These are phyloP conservation scores for Hydrocynus forskahlii DNA, from an alignment of 2,797 vertebrate genomes.

Conservation along the genomic window DNA sequence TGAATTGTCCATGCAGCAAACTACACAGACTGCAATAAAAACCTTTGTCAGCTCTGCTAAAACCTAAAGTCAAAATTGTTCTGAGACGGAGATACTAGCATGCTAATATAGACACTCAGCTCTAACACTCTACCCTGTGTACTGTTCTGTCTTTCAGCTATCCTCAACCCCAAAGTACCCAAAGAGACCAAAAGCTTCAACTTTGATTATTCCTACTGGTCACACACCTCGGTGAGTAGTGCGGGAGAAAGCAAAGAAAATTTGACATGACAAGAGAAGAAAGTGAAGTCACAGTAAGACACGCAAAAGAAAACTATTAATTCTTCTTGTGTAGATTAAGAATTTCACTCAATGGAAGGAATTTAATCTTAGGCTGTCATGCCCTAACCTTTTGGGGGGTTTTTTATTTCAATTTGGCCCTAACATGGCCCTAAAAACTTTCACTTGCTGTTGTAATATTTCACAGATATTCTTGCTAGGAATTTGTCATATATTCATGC, in stretches of 20 bases:
- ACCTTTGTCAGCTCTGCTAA: not conserved
- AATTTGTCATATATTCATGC: not conserved
- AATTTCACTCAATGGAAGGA: no score
- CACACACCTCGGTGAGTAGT: conserved; percentile 90
- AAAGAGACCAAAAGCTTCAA: conserved; percentile 99
- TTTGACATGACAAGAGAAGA: no score
- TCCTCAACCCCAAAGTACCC: conserved; percentile 93
- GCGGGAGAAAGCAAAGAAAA: no score
- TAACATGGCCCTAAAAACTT: no score
- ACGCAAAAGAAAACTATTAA: no score
- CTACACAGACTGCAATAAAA: not conserved
- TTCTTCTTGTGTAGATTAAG: no score
- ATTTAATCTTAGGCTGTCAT: no score
- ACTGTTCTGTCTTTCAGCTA: conserved; percentile 77
- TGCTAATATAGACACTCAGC: not conserved
- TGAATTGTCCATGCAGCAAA: not conserved
- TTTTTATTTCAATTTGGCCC: no score
- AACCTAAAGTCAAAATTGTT: not conserved
- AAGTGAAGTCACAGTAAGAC: no score
- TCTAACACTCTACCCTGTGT: not conserved
- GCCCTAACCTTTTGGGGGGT: no score
- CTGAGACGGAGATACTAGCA: not conserved
- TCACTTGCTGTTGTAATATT: no score
- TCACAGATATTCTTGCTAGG: no score
- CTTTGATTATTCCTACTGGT: conserved; percentile 99